These are phyloP conservation scores for Montifringilla adamsi DNA, from an alignment of 2,113 vertebrate genomes.

Conservation along the genomic window DNA sequence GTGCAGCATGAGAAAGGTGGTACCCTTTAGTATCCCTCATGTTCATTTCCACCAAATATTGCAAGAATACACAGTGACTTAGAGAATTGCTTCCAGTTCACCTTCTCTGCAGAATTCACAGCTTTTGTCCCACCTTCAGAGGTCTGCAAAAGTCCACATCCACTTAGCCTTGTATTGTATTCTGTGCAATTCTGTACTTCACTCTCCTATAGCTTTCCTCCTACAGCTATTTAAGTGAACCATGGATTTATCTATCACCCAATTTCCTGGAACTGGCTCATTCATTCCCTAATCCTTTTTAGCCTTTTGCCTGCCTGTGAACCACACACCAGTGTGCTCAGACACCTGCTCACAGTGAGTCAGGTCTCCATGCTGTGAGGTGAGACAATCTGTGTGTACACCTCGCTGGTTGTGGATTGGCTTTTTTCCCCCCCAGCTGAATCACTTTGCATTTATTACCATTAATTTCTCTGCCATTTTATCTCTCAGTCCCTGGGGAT, in stretches of 20 bases:
- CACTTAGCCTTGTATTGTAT: background rate
- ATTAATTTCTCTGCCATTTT: slow-evolving; percentile 6
- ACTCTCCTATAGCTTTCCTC: background rate
- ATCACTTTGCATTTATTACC: background rate
- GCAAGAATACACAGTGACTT: background rate
- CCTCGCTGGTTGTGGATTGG: background rate
- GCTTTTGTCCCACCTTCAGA: background rate
- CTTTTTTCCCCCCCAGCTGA: background rate
- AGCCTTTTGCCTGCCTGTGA: background rate
- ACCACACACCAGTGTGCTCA: background rate
- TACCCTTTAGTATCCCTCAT: background rate
- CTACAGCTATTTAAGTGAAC: background rate
- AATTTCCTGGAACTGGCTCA: background rate
- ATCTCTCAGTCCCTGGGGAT: background rate
- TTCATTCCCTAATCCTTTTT: background rate
- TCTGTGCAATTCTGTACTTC: background rate
- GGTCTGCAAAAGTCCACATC: background rate
- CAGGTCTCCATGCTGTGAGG: background rate
- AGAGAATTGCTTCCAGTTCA: background rate
- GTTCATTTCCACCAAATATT: background rate
- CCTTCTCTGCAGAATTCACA: background rate
- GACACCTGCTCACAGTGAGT: background rate
- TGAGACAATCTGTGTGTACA: background rate
- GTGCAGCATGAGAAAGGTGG: background rate
- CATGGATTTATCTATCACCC: background rate